A percentile compares a stretch with the other conserved stretches of the same genome.
Conservation (phyloP, 2,888 invertebrate species). For the Ornithoptera alexandrae region DNA sequence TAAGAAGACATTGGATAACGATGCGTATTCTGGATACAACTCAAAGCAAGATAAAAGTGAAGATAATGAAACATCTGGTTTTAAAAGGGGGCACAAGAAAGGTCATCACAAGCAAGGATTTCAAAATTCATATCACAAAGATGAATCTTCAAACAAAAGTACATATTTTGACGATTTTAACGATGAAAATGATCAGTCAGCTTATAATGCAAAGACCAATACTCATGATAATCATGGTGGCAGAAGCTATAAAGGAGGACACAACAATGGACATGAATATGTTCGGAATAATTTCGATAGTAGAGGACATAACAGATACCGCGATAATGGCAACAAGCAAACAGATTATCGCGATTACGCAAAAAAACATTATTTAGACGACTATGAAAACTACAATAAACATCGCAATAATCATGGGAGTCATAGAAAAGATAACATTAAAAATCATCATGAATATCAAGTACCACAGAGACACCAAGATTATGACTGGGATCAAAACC, state of each 20-base stretch:
- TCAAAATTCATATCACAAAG: constrained; percentile 84
- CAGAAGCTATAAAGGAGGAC: constrained; percentile 64
- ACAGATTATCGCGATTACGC: constrained; percentile 66
- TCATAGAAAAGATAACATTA: constrained; percentile 60
- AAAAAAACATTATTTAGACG: constrained; percentile 71
- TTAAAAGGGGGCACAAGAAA: constrained; percentile 81
- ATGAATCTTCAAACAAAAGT: constrained; percentile 84
- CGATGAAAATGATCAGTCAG: constrained; percentile 72
- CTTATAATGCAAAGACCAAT: constrained; percentile 65
- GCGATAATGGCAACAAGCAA: constrained; percentile 65
- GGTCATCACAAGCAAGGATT: constrained; percentile 85
- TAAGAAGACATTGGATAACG: constrained; percentile 68
- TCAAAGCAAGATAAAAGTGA: constrained; percentile 69
- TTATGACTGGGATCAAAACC: constrained; percentile 61
- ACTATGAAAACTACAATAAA: constrained; percentile 64
- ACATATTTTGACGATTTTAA: constrained; percentile 84
- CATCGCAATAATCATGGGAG: constrained; percentile 63
- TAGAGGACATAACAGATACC: constrained; percentile 63
- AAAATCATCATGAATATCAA: constrained; percentile 56
- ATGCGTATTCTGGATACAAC: constrained; percentile 68
- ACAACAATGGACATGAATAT: constrained; percentile 68
- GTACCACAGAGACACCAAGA: constrained; percentile 51
- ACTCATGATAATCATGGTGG: constrained; percentile 67
- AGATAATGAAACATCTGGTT: constrained; percentile 64
- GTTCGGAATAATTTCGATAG: constrained; percentile 61